Percentiles rank a stretch among this genome's conserved stretches.
Evolutionary conservation across 2,797 vertebrate species (phyloP).

Genomic region (Nothura maculosa): DNA sequence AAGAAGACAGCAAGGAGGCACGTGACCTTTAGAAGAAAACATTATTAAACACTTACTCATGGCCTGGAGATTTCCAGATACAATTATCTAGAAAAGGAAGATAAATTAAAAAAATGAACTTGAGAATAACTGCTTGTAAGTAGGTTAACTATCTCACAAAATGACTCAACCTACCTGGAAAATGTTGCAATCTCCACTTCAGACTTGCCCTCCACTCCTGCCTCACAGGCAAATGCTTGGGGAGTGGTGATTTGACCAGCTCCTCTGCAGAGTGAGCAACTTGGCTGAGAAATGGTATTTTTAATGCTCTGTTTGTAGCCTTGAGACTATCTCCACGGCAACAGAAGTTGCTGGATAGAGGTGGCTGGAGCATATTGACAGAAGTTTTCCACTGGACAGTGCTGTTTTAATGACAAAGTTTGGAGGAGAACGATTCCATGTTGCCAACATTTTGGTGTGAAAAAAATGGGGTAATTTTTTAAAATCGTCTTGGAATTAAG

Average conservation of each 20-base stretch:
- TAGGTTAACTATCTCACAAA: background rate
- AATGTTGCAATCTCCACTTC: background rate
- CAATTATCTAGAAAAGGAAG: background rate
- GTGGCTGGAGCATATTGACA: constrained; percentile 3
- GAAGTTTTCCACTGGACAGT: constrained; percentile 23
- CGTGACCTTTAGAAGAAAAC: background rate
- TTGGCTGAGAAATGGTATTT: constrained; percentile 15
- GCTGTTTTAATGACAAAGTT: background rate
- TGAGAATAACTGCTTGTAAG: background rate
- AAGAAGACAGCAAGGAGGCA: accelerated
- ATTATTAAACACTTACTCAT: background rate
- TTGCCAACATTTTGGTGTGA: background rate
- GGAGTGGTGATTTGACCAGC: background rate
- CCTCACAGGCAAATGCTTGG: background rate
- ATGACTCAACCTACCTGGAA: background rate
- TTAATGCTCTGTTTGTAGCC: constrained; percentile 31
- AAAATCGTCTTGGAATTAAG: background rate
- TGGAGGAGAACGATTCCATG: background rate
- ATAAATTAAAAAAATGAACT: background rate
- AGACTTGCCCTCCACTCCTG: background rate
- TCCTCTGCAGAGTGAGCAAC: background rate
- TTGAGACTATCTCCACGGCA: background rate
- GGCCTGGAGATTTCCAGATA: background rate
- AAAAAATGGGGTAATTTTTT: background rate
- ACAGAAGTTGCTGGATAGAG: constrained; percentile 10